phyloP scores from a whole-genome alignment of 2,888 invertebrate genomes.

The Taphrorychus bicolor region DNA sequence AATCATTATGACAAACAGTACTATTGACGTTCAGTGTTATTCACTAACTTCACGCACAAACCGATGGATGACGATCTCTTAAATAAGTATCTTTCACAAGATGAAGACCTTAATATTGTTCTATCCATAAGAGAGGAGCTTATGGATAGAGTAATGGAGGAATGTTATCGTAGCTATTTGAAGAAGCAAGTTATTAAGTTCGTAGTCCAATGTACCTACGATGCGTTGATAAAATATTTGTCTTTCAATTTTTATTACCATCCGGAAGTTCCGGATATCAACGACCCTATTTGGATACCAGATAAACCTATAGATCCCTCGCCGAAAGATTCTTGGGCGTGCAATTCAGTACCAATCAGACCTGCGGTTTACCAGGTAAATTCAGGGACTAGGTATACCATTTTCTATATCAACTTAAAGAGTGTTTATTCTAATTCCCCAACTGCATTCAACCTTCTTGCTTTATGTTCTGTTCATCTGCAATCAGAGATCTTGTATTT shows the following conservation, averaged over 20 bases:
- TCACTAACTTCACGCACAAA: neutral
- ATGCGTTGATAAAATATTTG: constrained; percentile 33
- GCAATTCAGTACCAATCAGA: constrained; percentile 15
- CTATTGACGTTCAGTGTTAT: too few relatives aligned
- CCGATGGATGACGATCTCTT: neutral
- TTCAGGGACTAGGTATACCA: neutral
- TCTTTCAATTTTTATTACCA: constrained; percentile 37
- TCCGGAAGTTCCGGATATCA: constrained; percentile 18
- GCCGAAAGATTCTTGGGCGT: constrained; percentile 37
- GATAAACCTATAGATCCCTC: constrained; percentile 32
- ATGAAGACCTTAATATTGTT: constrained; percentile 24
- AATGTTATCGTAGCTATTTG: constrained; percentile 31
- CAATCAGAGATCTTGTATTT: too few relatives aligned
- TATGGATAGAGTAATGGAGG: constrained; percentile 31
- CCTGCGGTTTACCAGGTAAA: constrained; percentile 1
- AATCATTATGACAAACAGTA: too few relatives aligned
- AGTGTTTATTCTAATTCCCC: too few relatives aligned
- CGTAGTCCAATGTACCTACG: constrained; percentile 38
- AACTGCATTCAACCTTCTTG: too few relatives aligned
- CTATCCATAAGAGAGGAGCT: constrained; percentile 35
- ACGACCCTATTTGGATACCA: constrained; percentile 19
- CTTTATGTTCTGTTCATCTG: too few relatives aligned
- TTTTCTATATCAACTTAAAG: too few relatives aligned
- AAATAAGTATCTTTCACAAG: neutral
- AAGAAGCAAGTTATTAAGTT: constrained; percentile 34